A percentile compares a stretch with the other conserved stretches of the same genome.
Evolutionary conservation across 2,113 vertebrate species (phyloP).

Genomic region (Trichechus manatus): DNA sequence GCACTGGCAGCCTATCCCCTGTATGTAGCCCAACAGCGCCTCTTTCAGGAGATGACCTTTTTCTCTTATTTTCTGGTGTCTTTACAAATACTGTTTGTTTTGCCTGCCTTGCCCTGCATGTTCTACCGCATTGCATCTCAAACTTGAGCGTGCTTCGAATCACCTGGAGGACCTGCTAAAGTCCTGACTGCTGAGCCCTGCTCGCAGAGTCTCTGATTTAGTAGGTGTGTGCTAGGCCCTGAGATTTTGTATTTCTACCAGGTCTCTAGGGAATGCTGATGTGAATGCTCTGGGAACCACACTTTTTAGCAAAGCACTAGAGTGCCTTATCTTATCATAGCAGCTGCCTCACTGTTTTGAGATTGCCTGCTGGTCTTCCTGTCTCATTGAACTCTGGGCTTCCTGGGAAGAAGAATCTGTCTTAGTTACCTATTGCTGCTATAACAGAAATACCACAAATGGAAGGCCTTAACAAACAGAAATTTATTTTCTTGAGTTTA

Average conservation of each 20-base stretch:
- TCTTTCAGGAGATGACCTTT: background rate
- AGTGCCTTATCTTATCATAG: background rate
- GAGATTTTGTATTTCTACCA: background rate
- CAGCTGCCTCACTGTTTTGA: background rate
- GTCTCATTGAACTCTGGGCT: background rate
- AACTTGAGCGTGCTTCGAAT: background rate
- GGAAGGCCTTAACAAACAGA: background rate
- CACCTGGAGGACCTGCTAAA: background rate
- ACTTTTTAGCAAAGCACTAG: background rate
- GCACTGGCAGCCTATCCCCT: background rate
- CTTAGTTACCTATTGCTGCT: background rate
- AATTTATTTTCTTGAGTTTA: background rate
- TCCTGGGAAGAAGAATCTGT: background rate
- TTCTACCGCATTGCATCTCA: background rate
- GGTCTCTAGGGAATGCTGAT: background rate
- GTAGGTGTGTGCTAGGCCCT: background rate
- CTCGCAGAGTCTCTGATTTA: background rate
- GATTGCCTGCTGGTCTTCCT: background rate
- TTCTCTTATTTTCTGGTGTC: background rate
- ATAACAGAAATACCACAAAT: background rate
- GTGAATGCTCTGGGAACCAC: background rate
- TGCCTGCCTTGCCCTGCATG: background rate
- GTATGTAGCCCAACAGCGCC: background rate
- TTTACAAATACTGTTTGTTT: conserved; percentile 35
- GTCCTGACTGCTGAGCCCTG: background rate